Evolutionary conservation across 1,140 invertebrate genomes (phyloP).

Genomic region (Anadara kagoshimensis): DNA sequence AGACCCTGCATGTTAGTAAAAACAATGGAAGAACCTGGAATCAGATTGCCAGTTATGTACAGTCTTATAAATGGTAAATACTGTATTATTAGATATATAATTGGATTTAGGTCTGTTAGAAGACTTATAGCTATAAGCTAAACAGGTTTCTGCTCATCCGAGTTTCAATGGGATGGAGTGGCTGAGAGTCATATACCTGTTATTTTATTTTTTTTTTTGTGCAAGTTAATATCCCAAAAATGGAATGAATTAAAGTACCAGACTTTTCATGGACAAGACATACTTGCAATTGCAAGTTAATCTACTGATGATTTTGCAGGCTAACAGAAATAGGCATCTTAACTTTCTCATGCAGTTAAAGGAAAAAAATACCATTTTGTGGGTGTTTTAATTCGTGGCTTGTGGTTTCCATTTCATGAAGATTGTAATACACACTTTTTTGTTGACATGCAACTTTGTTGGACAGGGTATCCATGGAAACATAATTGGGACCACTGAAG

Average conservation of each 20-base stretch:
- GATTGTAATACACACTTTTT: too few relatives aligned
- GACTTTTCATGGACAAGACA: too few relatives aligned
- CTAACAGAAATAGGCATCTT: neutral
- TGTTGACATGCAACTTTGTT: too few relatives aligned
- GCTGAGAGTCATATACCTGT: neutral
- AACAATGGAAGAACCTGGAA: conserved; percentile 49
- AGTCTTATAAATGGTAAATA: conserved; percentile 36
- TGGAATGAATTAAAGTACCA: neutral
- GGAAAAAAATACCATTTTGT: neutral
- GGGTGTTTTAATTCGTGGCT: too few relatives aligned
- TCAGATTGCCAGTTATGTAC: conserved; percentile 27
- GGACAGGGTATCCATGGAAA: too few relatives aligned
- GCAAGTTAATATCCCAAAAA: neutral
- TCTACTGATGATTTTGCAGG: too few relatives aligned
- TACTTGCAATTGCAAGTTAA: too few relatives aligned
- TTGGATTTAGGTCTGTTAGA: neutral
- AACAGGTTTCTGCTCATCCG: neutral
- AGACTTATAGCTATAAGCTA: neutral
- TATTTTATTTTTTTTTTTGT: too few relatives aligned
- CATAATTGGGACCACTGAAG: too few relatives aligned
- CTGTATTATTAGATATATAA: conserved; percentile 3
- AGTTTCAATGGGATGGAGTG: neutral
- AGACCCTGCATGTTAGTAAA: conserved; percentile 49
- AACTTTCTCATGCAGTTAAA: neutral
- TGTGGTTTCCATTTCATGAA: too few relatives aligned